These are phyloP conservation scores for Zootermopsis nevadensis DNA, from an alignment of 2,888 invertebrate species.

Conservation along the genomic window DNA sequence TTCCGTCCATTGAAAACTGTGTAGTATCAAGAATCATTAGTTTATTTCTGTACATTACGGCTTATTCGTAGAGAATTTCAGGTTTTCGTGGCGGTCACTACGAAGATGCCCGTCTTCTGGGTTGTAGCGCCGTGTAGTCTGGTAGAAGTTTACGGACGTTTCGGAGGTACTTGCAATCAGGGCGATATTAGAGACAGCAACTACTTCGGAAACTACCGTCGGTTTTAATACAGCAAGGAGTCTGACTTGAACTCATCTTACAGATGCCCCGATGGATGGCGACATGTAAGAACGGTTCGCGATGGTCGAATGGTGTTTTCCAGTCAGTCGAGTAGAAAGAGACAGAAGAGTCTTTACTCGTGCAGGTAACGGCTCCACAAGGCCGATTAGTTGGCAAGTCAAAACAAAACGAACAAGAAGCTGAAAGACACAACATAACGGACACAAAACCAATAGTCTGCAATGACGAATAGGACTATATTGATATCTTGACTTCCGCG, in stretches of 20 bases:
- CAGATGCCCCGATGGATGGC: neutral
- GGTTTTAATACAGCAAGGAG: no score
- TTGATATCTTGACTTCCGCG: constrained; percentile 15
- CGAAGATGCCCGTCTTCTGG: no score
- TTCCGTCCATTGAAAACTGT: neutral
- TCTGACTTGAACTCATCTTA: neutral
- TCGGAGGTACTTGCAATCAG: no score
- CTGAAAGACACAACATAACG: constrained; percentile 19
- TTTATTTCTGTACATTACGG: neutral
- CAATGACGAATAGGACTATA: neutral
- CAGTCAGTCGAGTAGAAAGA: constrained; percentile 21
- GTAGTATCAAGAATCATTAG: neutral
- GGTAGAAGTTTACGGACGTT: no score
- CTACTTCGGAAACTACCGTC: no score
- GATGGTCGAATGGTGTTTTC: neutral
- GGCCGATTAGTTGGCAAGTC: constrained; percentile 18
- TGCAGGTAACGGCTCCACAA: constrained; percentile 16
- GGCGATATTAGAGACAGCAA: no score
- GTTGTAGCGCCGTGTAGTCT: no score
- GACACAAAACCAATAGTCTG: constrained; percentile 6
- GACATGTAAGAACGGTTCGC: neutral
- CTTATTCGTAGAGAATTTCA: neutral
- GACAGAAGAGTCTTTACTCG: neutral
- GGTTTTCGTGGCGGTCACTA: no score
- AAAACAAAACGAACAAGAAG: neutral